These are phyloP conservation scores for Phyllostomus hastatus DNA, from an alignment of 2,113 vertebrate genomes.

Conservation along the genomic window DNA sequence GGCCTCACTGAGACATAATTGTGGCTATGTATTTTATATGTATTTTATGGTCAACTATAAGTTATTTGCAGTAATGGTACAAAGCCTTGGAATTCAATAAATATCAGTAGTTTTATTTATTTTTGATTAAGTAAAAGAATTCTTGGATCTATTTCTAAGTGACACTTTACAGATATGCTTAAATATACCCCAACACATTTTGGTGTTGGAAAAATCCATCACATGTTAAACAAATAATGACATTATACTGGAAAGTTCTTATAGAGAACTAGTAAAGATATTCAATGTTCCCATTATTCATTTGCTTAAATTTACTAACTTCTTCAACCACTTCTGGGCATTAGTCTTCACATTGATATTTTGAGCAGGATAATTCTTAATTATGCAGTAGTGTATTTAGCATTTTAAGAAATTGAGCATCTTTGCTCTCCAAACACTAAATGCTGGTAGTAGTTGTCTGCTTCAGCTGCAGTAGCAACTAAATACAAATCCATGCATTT, in stretches of 20 bases:
- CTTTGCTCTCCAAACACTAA: not conserved
- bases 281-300: not conserved
- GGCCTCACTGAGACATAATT: not conserved
- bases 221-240: not conserved
- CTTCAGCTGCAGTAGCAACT: not conserved
- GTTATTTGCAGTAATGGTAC: not conserved
- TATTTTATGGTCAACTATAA: conserved; percentile 23
- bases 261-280: not conserved
- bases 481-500: not conserved
- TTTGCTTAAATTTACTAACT: not conserved
- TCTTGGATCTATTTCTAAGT: not conserved
- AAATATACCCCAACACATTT: not conserved
- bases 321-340: not conserved
- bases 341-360: not conserved
- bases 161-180: not conserved
- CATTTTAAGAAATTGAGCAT: not conserved
- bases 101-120: not conserved
- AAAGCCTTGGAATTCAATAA: not conserved
- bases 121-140: not conserved
- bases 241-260: not conserved
- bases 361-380: not conserved
- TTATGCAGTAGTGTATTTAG: not conserved
- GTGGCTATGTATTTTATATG: not conserved
- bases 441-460: not conserved
- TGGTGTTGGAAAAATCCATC: not conserved